Percentiles rank a stretch among this genome's conserved stretches.
Evolutionary conservation across 2,888 invertebrate genomes (phyloP).

Genomic region (Cephus rjabovi): DNA sequence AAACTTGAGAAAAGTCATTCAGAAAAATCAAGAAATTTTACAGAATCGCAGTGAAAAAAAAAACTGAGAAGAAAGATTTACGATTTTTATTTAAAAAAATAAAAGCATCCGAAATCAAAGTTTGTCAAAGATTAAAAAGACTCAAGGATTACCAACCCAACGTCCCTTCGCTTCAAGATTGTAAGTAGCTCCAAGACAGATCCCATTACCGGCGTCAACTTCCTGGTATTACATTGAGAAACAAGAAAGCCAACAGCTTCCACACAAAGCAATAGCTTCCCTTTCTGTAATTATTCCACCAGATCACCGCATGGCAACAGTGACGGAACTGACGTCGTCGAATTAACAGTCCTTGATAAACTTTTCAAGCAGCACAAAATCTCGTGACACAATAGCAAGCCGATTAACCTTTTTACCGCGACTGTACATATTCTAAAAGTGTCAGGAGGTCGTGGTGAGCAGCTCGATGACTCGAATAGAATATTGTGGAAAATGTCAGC

Average conservation of each 20-base stretch:
- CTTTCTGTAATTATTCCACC: background rate
- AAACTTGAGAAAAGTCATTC: no score
- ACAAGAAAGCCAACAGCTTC: background rate
- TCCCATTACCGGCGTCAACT: constrained; percentile 46
- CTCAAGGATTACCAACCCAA: constrained; percentile 33
- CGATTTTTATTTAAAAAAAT: no score
- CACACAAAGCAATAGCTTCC: background rate
- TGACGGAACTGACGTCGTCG: background rate
- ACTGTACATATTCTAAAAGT: background rate
- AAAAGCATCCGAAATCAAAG: no score
- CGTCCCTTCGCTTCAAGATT: constrained; percentile 39
- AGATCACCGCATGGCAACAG: background rate
- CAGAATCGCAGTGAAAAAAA: no score
- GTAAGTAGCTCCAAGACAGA: constrained; percentile 38
- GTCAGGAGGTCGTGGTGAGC: background rate
- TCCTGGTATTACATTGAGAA: constrained; percentile 25
- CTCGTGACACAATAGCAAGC: background rate
- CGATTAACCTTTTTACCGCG: background rate
- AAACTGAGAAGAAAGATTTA: no score
- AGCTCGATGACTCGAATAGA: constrained; percentile 7
- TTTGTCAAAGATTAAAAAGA: constrained; percentile 34
- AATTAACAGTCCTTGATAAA: background rate
- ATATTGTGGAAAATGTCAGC: constrained; percentile 25
- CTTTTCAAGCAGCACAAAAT: background rate
- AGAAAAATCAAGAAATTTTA: no score